These are phyloP conservation scores for Polia nebulosa DNA, from an alignment of 2,888 invertebrate genomes.

Conservation along the genomic window DNA sequence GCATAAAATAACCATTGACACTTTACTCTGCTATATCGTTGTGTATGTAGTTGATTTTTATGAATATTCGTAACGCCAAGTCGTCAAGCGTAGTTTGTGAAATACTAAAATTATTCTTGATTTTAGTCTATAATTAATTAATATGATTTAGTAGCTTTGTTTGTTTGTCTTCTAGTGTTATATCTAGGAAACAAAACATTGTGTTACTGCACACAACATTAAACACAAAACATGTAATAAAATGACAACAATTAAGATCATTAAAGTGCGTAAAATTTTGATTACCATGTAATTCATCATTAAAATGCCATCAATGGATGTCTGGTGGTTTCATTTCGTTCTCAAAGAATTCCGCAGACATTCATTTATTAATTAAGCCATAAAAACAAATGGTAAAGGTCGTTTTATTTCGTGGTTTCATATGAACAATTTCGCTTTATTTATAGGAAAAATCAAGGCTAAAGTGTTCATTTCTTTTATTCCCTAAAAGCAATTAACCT, in stretches of 20 bases:
- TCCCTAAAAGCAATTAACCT: not conserved
- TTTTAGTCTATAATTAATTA: not conserved
- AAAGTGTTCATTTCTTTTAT: conserved; percentile 19
- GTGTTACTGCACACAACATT: conserved; percentile 24
- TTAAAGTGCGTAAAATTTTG: conserved; percentile 53
- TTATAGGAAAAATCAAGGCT: conserved; percentile 29
- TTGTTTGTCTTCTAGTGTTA: not conserved
- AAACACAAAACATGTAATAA: conserved; percentile 35
- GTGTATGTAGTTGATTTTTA: not conserved
- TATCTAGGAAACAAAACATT: conserved; percentile 16
- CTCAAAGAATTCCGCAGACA: conserved; percentile 51
- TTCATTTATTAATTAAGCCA: conserved; percentile 63
- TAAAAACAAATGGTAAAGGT: conserved; percentile 46
- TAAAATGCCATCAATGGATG: conserved; percentile 56
- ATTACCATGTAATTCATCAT: conserved; percentile 53
- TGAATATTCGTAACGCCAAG: not conserved
- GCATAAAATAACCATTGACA: conserved; percentile 14
- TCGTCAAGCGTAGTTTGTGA: not conserved
- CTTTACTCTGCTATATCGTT: not conserved
- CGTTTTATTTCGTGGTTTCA: conserved; percentile 43
- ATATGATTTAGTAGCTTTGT: not conserved
- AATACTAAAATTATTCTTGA: not conserved
- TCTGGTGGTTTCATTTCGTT: conserved; percentile 38
- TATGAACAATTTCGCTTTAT: conserved; percentile 10
- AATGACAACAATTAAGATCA: conserved; percentile 46